phyloP scores from a whole-genome alignment of 2,888 invertebrate species.

The Aphodius granarius region DNA sequence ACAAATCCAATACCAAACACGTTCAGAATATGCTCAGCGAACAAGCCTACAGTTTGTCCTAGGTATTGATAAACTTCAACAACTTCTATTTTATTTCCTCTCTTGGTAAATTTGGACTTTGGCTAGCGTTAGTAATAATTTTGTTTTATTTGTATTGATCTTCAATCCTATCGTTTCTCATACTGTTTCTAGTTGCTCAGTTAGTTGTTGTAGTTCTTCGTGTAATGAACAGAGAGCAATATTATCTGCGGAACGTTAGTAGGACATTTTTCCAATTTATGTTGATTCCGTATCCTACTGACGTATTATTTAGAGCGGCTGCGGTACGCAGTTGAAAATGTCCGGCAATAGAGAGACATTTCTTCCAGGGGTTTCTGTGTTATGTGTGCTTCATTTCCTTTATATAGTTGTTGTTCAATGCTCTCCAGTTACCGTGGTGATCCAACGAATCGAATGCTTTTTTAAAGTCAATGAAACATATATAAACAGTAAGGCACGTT shows the following conservation, averaged over 20 bases:
- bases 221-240: neutral
- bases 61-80: too few relatives aligned
- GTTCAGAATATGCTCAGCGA: too few relatives aligned
- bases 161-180: neutral
- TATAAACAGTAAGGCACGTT: too few relatives aligned
- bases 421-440: neutral
- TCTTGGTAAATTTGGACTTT: neutral
- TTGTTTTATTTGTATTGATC: neutral
- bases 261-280: neutral
- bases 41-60: too few relatives aligned
- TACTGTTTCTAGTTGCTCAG: neutral
- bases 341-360: neutral
- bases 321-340: neutral
- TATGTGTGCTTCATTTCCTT: neutral
- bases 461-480: too few relatives aligned
- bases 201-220: neutral
- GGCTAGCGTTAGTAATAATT: neutral
- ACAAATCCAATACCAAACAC: too few relatives aligned
- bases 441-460: neutral
- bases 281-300: neutral
- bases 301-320: neutral
- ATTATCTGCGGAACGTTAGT: neutral
- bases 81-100: neutral
- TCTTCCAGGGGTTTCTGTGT: neutral
- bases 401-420: neutral